These are phyloP conservation scores for Drosophila pegasa DNA, from an alignment of 2,888 invertebrate genomes.

Conservation along the genomic window DNA sequence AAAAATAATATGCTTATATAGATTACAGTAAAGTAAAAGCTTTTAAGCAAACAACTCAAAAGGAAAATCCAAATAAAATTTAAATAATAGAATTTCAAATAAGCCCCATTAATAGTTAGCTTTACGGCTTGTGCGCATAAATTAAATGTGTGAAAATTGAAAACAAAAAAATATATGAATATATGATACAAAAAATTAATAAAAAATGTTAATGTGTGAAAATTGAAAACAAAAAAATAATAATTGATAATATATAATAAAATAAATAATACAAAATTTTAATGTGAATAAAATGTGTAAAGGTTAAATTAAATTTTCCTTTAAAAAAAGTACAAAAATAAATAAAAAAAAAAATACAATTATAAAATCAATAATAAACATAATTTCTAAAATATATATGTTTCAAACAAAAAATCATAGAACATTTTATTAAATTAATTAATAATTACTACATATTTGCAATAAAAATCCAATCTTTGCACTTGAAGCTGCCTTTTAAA, in stretches of 20 bases:
- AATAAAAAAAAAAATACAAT: no score
- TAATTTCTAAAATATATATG: no score
- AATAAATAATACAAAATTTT: background rate
- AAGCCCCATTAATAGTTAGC: conserved; percentile 31
- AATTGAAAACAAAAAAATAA: no score
- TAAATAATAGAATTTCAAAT: conserved; percentile 20
- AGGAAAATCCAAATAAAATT: conserved; percentile 15
- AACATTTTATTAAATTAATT: background rate
- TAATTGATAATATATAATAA: no score
- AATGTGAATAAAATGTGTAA: background rate
- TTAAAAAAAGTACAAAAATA: no score
- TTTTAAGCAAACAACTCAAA: conserved; percentile 1
- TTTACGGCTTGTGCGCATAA: conserved; percentile 20
- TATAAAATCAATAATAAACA: no score
- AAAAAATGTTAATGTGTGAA: no score
- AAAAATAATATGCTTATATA: background rate
- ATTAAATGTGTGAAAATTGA: conserved; percentile 15
- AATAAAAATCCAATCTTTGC: background rate
- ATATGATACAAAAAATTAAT: background rate
- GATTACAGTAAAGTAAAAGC: conserved; percentile 2
- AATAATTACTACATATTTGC: background rate
- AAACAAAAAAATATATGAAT: background rate
- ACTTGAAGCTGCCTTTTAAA: background rate
- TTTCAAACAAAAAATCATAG: no score
- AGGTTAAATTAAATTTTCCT: no score